phyloP scores from a whole-genome alignment of 2,888 invertebrate genomes.

The Erebia aethiops region DNA sequence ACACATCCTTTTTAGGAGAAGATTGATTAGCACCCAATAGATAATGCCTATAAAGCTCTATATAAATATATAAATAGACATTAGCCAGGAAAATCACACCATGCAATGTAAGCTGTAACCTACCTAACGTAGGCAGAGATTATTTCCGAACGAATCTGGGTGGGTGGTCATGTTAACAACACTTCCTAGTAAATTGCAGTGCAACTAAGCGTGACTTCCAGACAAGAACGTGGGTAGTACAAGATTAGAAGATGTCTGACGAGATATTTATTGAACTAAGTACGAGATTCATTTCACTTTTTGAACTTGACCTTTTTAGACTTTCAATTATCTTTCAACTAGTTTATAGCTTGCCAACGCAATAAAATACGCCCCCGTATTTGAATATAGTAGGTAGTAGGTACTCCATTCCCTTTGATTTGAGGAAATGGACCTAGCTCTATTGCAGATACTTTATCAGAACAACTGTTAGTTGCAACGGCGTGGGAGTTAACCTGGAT shows the following conservation, averaged over 20 bases:
- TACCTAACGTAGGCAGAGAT: slow-evolving; percentile 53
- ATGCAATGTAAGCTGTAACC: too few relatives aligned
- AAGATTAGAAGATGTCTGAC: slow-evolving; percentile 17
- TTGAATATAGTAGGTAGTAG: not conserved
- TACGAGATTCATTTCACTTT: slow-evolving; percentile 1
- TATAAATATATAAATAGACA: too few relatives aligned
- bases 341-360: not conserved
- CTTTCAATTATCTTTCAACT: not conserved
- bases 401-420: not conserved
- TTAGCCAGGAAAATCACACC: too few relatives aligned
- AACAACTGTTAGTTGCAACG: slow-evolving; percentile 27
- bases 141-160: slow-evolving; percentile 45
- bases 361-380: not conserved
- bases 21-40: not conserved
- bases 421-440: not conserved
- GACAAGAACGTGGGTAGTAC: slow-evolving; percentile 23
- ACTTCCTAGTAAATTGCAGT: slow-evolving; percentile 37
- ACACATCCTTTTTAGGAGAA: too few relatives aligned
- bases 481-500: slow-evolving; percentile 49
- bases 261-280: not conserved
- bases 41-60: not conserved
- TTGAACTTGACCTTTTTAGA: slow-evolving; percentile 15
- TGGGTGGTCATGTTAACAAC: slow-evolving; percentile 39
- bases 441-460: not conserved
- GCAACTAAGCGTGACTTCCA: slow-evolving; percentile 28